phyloP scores from a whole-genome alignment of 2,888 invertebrate genomes.

The Drosophila atripex region DNA sequence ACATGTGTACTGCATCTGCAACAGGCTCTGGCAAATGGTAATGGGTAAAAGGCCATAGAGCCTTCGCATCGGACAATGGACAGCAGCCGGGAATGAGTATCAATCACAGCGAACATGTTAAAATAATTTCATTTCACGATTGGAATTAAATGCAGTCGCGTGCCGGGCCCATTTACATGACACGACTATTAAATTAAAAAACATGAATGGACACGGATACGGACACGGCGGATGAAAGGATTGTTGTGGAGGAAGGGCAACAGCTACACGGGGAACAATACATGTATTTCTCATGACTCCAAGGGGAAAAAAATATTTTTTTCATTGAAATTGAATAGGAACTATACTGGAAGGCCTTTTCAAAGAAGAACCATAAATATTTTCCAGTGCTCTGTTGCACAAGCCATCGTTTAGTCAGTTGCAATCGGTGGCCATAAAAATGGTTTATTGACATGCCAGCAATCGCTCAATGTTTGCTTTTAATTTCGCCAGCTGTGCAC shows the following conservation, averaged over 20 bases:
- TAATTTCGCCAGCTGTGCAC: conserved; percentile 36
- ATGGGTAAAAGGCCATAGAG: background rate
- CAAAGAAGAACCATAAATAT: background rate
- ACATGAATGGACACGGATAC: conserved; percentile 63
- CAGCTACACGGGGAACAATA: background rate
- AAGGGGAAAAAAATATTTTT: background rate
- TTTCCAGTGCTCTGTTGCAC: conserved; percentile 22
- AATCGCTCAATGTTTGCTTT: conserved; percentile 45
- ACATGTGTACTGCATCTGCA: conserved; percentile 51
- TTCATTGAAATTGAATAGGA: background rate
- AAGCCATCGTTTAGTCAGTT: conserved; percentile 66
- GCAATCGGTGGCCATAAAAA: conserved; percentile 62
- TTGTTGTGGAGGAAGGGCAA: background rate
- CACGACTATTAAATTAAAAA: conserved; percentile 79
- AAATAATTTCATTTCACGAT: conserved; percentile 69
- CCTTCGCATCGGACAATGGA: background rate
- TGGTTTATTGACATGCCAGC: conserved; percentile 60
- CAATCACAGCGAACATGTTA: conserved; percentile 71
- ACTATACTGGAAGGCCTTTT: background rate
- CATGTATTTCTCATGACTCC: background rate
- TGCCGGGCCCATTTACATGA: conserved; percentile 69
- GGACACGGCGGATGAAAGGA: conserved; percentile 9
- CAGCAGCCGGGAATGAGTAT: conserved; percentile 51
- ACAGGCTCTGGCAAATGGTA: background rate
- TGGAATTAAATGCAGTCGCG: conserved; percentile 73